Conservation (phyloP, 1,140 invertebrate genomes). For the Chrysoperla carnea region DNA sequence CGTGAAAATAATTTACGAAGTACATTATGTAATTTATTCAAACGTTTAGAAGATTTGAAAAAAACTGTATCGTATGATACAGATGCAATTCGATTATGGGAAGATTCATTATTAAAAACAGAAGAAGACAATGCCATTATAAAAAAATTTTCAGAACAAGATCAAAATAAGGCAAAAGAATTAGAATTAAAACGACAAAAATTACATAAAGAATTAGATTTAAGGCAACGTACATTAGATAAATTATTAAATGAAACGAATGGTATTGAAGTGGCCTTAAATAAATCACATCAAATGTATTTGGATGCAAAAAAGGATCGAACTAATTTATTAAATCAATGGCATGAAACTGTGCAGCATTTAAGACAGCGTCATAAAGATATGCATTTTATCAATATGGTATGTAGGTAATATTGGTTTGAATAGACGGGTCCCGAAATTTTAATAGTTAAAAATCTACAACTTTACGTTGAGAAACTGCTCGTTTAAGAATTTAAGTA, state of each 20-base stretch:
- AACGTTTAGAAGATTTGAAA: conserved; percentile 13
- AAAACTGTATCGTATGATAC: conserved; percentile 21
- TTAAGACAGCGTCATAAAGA: conserved; percentile 31
- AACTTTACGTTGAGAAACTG: too few relatives aligned
- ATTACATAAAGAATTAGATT: conserved; percentile 29
- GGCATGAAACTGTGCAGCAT: conserved; percentile 32
- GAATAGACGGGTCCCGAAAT: too few relatives aligned
- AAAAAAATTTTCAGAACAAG: conserved; percentile 41
- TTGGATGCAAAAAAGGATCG: conserved; percentile 14
- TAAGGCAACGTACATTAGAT: conserved; percentile 22
- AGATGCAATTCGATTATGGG: conserved; percentile 37
- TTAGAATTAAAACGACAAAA: conserved; percentile 30
- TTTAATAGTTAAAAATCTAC: too few relatives aligned
- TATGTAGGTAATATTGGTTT: too few relatives aligned
- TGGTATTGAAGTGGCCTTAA: conserved; percentile 30
- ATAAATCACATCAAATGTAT: conserved; percentile 20
- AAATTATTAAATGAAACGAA: conserved; percentile 28
- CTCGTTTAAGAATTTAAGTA: too few relatives aligned
- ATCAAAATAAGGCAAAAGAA: conserved; percentile 36
- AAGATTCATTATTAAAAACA: conserved; percentile 35
- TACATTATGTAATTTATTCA: too few relatives aligned
- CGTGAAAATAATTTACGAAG: too few relatives aligned
- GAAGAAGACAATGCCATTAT: conserved; percentile 39
- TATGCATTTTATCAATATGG: conserved; percentile 23
- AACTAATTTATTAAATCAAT: conserved; percentile 17